These are phyloP conservation scores for Heliconius nattereri DNA, from an alignment of 1,140 invertebrate species.

Conservation along the genomic window DNA sequence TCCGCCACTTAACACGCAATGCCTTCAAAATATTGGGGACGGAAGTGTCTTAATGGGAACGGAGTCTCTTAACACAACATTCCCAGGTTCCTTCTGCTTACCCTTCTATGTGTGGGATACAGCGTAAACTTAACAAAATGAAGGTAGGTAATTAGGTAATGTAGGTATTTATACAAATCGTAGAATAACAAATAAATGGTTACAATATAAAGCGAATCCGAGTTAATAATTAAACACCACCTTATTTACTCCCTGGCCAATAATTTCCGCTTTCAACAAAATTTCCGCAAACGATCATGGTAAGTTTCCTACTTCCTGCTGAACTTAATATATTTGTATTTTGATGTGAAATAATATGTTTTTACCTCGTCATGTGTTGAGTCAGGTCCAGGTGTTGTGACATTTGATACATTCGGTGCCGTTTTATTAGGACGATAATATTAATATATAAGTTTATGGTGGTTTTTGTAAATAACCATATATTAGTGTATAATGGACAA, in stretches of 20 bases:
- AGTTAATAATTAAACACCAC: neutral
- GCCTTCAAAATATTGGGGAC: too few species aligned
- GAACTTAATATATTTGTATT: neutral
- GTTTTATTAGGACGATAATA: neutral
- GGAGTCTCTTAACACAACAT: too few species aligned
- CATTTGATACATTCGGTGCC: neutral
- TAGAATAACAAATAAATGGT: neutral
- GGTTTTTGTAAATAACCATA: too few species aligned
- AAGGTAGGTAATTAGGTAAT: neutral
- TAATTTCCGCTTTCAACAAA: conserved; percentile 18
- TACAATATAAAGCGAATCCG: neutral
- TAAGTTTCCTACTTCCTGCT: neutral
- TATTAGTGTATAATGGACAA: too few species aligned
- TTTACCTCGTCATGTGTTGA: neutral
- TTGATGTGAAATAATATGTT: neutral
- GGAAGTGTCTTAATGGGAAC: too few species aligned
- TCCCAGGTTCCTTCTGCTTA: too few species aligned
- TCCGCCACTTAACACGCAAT: too few species aligned
- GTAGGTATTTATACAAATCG: neutral
- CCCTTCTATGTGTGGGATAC: too few species aligned
- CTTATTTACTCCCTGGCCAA: neutral
- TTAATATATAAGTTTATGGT: neutral
- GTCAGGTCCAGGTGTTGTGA: neutral
- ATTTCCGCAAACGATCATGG: conserved; percentile 17
- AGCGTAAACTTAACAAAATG: neutral